Conservation (phyloP, 37 sponge, comb jelly and placozoan genomes). For the Bolinopsis microptera region DNA sequence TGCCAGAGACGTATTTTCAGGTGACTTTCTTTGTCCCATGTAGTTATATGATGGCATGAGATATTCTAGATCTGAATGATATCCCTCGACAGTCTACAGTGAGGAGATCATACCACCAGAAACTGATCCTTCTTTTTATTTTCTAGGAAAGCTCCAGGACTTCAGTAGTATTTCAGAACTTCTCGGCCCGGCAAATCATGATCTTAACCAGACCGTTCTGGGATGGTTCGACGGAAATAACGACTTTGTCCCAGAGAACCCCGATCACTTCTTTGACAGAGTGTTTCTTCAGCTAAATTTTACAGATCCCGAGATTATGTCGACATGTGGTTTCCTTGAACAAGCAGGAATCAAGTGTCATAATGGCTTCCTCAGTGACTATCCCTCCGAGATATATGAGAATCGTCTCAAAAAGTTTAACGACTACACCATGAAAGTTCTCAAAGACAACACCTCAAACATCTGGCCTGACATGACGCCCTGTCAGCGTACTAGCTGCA, state of each 20-base stretch:
- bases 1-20: background rate
- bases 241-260: background rate
- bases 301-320: background rate
- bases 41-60: too few species aligned
- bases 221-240: background rate
- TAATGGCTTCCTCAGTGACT: background rate
- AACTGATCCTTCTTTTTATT: background rate
- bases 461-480: background rate
- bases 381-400: background rate
- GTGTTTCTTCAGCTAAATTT: background rate
- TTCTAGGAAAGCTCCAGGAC: background rate
- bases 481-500: background rate
- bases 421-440: background rate
- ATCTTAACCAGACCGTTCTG: background rate
- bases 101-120: too few species aligned
- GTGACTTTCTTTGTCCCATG: background rate
- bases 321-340: background rate
- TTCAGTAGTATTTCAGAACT: background rate
- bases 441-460: background rate
- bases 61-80: too few species aligned
- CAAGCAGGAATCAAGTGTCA: constrained; percentile 4
- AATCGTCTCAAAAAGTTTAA: background rate
- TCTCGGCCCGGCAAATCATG: background rate
- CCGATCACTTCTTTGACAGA: constrained; percentile 6
- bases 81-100: too few species aligned